Percentiles rank a stretch among this genome's conserved stretches.
These are phyloP conservation scores for Scortum barcoo DNA, from an alignment of 2,113 vertebrate genomes.

Conservation along the genomic window DNA sequence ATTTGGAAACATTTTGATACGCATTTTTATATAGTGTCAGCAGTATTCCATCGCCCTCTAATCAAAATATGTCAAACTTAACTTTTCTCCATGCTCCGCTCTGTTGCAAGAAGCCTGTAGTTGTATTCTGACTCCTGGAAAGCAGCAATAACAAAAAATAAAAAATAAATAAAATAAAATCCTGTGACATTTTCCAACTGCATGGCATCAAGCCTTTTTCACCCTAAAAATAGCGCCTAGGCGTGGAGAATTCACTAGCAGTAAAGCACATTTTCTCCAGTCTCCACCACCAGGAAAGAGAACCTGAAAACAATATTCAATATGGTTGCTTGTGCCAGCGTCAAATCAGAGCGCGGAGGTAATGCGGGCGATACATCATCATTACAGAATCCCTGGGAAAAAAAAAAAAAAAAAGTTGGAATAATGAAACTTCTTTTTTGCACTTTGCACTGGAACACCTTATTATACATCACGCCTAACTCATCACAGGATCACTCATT, in stretches of 20 bases:
- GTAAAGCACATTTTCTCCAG: slow-evolving; percentile 36
- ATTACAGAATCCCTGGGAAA: slow-evolving; percentile 51
- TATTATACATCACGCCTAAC: slow-evolving; percentile 66
- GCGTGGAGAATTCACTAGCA: slow-evolving; percentile 18
- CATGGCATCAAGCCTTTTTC: slow-evolving; percentile 41
- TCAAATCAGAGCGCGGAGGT: slow-evolving; percentile 52
- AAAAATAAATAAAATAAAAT: too few relatives aligned
- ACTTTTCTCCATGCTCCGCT: slow-evolving; percentile 16
- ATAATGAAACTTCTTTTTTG: slow-evolving; percentile 66
- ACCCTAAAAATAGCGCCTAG: slow-evolving; percentile 52
- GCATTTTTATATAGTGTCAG: slow-evolving; percentile 41
- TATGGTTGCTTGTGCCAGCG: slow-evolving; percentile 44
- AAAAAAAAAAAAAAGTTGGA: slow-evolving; percentile 27
- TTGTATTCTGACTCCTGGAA: slow-evolving; percentile 35
- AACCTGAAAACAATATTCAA: slow-evolving; percentile 63
- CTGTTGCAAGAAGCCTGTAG: background rate
- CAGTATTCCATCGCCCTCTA: slow-evolving; percentile 47
- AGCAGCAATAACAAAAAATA: slow-evolving; percentile 37
- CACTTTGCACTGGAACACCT: slow-evolving; percentile 51
- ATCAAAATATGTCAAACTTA: slow-evolving; percentile 54
- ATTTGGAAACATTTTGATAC: slow-evolving; percentile 44
- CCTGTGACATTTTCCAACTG: slow-evolving; percentile 41
- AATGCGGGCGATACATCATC: slow-evolving; percentile 67
- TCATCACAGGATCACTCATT: slow-evolving; percentile 60
- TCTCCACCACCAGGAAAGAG: slow-evolving; percentile 18